Base-by-base conservation (phyloP, 64 coral and sea anemone species). In the Platygyra sinensis region DNA sequence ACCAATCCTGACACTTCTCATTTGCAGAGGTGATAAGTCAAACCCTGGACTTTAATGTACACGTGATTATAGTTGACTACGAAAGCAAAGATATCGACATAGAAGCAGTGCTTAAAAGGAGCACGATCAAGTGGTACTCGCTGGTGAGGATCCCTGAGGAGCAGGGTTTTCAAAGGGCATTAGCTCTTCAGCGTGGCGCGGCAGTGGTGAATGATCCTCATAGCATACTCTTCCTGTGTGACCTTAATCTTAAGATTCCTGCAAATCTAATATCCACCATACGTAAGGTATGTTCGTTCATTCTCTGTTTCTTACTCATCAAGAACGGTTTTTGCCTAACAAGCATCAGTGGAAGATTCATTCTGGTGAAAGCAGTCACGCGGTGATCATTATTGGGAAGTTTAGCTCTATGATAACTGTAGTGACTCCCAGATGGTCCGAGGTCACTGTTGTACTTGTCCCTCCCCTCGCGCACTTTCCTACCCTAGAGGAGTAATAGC, bases 161-260 rank as follows among this genome's bases (percentile, higher is more conserved):
- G 12, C 60, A 91, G 67, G 69, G 28, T 20, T 98, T 98, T 60
- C 83, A 86, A 16, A 94, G 93, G 60, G 96, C 96, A 28, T 72
- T 79, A 36, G 96, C 96, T 14, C 73, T 98, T 20, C 96, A 98
- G 73, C 87, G 63, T 19, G 96, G 92, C 3, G 78, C 96, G 11
- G 89, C 91, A 16, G 86, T 73, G 2, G 92, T 98, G 0, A 94
- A 63, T 3, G 96, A 98, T 36, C 92, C 85, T 33, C 91, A 98
- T 46, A 98, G 96, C 49, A 92, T 98, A 61, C 74, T 98, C 31
- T 98, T 98, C 14, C n/a, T 98, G 14, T 94, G 89, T 30, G 96
- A 98, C 51, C 89, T 94, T n/a, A 84, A 98, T 72, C 75, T 98
- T 4, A 98, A 92, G 59, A 98, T 98, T 19, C 96, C 96, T 17